These are phyloP conservation scores for Heteromormyrus szaboi DNA, from an alignment of 2,797 vertebrate species.

Conservation along the genomic window DNA sequence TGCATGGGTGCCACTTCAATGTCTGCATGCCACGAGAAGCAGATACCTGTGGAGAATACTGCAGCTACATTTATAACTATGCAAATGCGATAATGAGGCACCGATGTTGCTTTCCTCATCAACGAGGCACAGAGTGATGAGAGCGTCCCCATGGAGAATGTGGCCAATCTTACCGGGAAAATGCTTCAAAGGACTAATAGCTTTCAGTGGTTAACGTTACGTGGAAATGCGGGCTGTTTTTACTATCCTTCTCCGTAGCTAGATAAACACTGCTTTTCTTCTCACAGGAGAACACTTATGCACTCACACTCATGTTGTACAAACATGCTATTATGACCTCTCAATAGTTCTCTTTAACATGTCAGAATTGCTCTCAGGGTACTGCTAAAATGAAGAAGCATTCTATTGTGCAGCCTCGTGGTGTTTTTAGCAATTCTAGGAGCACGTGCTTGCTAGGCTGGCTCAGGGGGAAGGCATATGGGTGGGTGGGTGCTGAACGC, in stretches of 20 bases:
- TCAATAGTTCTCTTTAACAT: neutral
- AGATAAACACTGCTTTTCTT: neutral
- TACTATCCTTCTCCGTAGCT: neutral
- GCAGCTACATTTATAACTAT: neutral
- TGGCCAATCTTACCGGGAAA: neutral
- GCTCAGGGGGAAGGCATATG: neutral
- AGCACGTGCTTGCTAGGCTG: neutral
- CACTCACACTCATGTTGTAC: neutral
- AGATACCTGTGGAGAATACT: neutral
- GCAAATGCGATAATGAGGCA: neutral
- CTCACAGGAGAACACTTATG: neutral
- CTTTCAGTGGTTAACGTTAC: neutral
- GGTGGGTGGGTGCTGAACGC: neutral
- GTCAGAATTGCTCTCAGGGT: neutral
- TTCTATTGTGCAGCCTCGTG: neutral
- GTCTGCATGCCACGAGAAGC: neutral
- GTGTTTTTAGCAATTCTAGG: neutral
- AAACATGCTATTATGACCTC: neutral
- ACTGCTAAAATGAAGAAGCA: neutral
- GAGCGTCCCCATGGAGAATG: neutral
- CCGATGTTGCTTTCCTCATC: neutral
- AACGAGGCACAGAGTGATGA: neutral
- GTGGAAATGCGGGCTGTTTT: neutral
- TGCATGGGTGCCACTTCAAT: neutral
- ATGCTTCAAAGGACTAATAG: neutral